Evolutionary conservation across 2,113 vertebrate species (phyloP).

Genomic region (Oncorhynchus masou): DNA sequence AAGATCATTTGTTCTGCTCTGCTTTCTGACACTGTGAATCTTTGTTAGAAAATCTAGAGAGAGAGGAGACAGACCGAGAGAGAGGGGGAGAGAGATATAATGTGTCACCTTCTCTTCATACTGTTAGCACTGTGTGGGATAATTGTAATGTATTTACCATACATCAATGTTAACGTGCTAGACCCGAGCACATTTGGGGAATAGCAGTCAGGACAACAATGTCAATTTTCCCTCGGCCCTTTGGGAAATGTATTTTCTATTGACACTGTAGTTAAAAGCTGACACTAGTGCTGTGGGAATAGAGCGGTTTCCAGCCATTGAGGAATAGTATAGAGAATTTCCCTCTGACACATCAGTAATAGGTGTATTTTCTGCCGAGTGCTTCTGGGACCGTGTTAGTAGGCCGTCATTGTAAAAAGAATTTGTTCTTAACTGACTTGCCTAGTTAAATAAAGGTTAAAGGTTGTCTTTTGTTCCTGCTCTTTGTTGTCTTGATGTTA

Average conservation of each 20-base stretch:
- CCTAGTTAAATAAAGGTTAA: neutral
- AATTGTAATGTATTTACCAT: neutral
- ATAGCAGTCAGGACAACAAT: conserved; percentile 59
- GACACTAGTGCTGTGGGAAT: conserved; percentile 63
- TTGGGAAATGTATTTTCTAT: conserved; percentile 42
- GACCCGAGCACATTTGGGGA: conserved; percentile 37
- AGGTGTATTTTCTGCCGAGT: conserved; percentile 31
- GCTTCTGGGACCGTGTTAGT: conserved; percentile 26
- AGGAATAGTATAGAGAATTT: conserved; percentile 47
- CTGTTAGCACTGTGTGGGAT: conserved; percentile 5
- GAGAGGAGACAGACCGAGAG: neutral
- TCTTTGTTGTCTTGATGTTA: conserved; percentile 10
- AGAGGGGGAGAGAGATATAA: neutral
- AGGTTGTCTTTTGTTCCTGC: conserved; percentile 9
- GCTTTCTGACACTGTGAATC: neutral
- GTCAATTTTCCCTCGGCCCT: conserved; percentile 58
- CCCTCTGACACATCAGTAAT: conserved; percentile 36
- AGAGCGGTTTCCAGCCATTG: conserved; percentile 45
- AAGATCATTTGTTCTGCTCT: too few species aligned
- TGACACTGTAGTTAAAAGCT: conserved; percentile 63
- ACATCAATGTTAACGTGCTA: conserved; percentile 50
- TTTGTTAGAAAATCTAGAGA: neutral
- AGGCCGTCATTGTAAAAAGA: too few species aligned
- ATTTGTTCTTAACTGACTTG: too few species aligned
- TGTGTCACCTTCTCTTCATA: conserved; percentile 1